Evolutionary conservation across 2,113 vertebrate genomes (phyloP).

Genomic region (Phrynocephalus versicolor): DNA sequence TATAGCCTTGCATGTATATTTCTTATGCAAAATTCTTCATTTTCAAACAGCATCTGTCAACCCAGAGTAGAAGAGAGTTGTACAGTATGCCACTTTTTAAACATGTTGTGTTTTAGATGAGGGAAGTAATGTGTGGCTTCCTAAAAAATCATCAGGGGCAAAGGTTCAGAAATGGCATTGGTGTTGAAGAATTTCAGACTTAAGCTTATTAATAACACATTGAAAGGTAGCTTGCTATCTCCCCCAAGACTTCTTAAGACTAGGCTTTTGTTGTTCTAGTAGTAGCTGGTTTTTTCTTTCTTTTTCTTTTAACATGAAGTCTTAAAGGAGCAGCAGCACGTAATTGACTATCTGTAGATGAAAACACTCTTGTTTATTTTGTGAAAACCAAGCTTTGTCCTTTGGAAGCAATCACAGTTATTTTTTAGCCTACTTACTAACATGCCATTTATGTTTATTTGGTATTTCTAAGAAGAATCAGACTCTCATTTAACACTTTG

Average conservation of each 20-base stretch:
- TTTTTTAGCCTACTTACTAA: not conserved
- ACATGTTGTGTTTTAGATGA: not conserved
- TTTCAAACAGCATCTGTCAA: not conserved
- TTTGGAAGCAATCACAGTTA: not conserved
- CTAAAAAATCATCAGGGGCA: constrained; percentile 30
- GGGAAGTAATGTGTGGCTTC: not conserved
- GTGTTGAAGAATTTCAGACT: constrained; percentile 45
- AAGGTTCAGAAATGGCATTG: too few species aligned
- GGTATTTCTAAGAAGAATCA: not conserved
- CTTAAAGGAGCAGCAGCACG: not conserved
- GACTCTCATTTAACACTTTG: not conserved
- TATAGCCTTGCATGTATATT: not conserved
- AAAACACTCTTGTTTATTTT: not conserved
- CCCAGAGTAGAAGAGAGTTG: not conserved
- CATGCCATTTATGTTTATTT: not conserved
- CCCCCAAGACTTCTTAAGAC: constrained; percentile 45
- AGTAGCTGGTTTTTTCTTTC: constrained; percentile 10
- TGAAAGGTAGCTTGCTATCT: constrained; percentile 30
- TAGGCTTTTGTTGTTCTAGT: not conserved
- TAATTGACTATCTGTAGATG: not conserved
- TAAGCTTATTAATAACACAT: constrained; percentile 50
- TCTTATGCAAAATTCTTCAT: not conserved
- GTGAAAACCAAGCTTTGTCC: not conserved
- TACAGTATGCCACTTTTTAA: not conserved
- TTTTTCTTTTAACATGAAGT: not conserved